Conservation (phyloP, 92 coral and sea anemone genomes). For the Actinernus sp. region DNA sequence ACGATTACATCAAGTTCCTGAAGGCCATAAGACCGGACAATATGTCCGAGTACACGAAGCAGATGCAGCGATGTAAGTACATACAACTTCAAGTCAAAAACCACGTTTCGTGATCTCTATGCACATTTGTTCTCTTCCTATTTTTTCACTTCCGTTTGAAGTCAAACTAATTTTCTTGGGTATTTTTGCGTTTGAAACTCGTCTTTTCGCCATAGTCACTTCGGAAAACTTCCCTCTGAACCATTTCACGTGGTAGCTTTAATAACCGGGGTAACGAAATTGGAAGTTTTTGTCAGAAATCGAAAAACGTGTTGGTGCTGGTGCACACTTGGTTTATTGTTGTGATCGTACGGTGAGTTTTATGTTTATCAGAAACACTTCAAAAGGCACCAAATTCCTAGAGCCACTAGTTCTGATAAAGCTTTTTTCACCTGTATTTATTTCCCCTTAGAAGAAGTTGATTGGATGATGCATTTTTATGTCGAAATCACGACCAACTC, state of each 20-base stretch:
- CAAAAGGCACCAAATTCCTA: not conserved
- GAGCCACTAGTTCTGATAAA: not conserved
- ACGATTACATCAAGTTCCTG: slow-evolving; percentile 95
- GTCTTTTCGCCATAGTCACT: too few species aligned
- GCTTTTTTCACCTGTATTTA: too few species aligned
- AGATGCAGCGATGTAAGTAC: slow-evolving; percentile 98
- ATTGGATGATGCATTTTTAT: too few species aligned
- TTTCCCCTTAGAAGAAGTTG: too few species aligned
- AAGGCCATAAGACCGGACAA: slow-evolving; percentile 98
- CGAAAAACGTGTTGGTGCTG: not conserved
- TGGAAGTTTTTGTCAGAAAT: too few species aligned
- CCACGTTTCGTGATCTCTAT: not conserved
- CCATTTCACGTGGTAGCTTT: too few species aligned
- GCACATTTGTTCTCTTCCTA: slow-evolving; percentile 1
- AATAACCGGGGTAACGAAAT: too few species aligned
- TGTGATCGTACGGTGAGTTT: too few species aligned
- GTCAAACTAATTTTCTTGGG: not conserved
- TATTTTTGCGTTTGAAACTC: too few species aligned
- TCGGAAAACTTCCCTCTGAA: too few species aligned
- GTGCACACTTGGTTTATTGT: slow-evolving; percentile 4
- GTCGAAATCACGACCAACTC: too few species aligned
- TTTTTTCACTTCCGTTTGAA: slow-evolving; percentile 5
- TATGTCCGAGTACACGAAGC: slow-evolving; percentile 97
- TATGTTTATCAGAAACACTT: not conserved
- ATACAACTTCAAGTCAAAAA: slow-evolving; percentile 6